Evolutionary conservation across 2,797 vertebrate genomes (phyloP), one percentile per base, ranked within the genome.

Genomic region (Oophaga sylvatica): DNA sequence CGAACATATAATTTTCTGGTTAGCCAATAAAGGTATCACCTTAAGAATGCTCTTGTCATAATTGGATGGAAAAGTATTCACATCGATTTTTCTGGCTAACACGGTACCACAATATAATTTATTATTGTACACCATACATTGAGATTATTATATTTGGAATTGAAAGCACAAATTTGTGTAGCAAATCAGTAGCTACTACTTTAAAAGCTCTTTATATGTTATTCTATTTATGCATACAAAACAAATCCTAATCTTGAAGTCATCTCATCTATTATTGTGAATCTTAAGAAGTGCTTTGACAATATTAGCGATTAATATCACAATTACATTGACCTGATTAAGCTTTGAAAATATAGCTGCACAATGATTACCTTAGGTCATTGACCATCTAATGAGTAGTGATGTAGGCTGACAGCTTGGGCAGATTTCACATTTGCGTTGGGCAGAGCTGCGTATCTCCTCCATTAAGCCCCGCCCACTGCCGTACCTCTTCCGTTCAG

Each of bases 291-390:
- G 41, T 67, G 62, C 80, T 20, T 81, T 81, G 62, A 81, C 62
- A 81, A 60, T 80, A 81, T 65, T 63, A 48, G 62, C 45, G 53
- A 81, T 81, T 81, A 81, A 53, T 67, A 53, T 81, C 15, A 63
- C 63, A 41, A 81, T 67, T 81, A 81, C 35, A 48, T 81, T 81
- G 80, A 81, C 80, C 80, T 81, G 80, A 81, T 81, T 45, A 81
- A 65, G 41, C 80, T 45, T 63, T 65, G 22, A 81, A 81, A 81
- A 53, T 67, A 81, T 53, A 81, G 45, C 62, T 67, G 62, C 22
- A 53, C 48, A 12, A 17, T 53, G 62, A 29, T 45, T 67, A 81
- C 80, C 63, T 65, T 45, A 53, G 80, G 80, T 62, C 80, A 81
- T 20, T 81, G 35, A 81, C 13, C 62, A 81, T 81, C 80, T 67